Percentiles rank a stretch among this genome's conserved stretches.
These are phyloP conservation scores for Germaria angustata DNA, from an alignment of 2,888 invertebrate species.

Conservation along the genomic window DNA sequence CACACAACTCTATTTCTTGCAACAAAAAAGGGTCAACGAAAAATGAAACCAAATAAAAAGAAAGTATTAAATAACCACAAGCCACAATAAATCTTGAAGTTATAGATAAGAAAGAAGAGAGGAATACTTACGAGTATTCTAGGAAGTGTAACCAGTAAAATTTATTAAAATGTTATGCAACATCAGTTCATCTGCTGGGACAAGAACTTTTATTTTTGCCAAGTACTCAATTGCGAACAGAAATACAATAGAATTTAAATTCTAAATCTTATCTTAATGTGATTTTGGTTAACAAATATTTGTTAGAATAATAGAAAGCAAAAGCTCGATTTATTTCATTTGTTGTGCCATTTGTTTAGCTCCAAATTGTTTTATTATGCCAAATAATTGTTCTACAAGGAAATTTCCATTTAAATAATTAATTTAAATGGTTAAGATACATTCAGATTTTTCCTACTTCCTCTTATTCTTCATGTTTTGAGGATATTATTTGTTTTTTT, in stretches of 20 bases:
- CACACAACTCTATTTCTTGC: too few relatives aligned
- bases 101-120: constrained; percentile 48
- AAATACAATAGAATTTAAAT: constrained; percentile 36
- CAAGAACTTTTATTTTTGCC: neutral
- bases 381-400: constrained; percentile 68
- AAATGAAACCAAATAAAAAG: constrained; percentile 17
- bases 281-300: constrained; percentile 46
- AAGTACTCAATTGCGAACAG: neutral
- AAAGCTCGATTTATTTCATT: constrained; percentile 34
- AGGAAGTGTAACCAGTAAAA: constrained; percentile 41
- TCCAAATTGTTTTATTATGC: constrained; percentile 71
- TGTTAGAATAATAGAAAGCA: neutral
- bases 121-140: constrained; percentile 23
- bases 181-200: constrained; percentile 18
- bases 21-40: constrained; percentile 58
- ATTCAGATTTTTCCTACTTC: neutral
- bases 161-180: constrained; percentile 56
- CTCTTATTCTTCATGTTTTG: neutral
- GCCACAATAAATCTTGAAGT: constrained; percentile 59
- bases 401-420: constrained; percentile 70
- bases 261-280: constrained; percentile 64
- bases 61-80: constrained; percentile 63
- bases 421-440: constrained; percentile 68
- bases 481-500: neutral
- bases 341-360: constrained; percentile 50